A percentile compares a stretch with the other conserved stretches of the same genome.
Conservation (phyloP, 30 jellyfish, hydroid and myxozoan genomes). For the Aurelia aurita complex sp. Pacific region DNA sequence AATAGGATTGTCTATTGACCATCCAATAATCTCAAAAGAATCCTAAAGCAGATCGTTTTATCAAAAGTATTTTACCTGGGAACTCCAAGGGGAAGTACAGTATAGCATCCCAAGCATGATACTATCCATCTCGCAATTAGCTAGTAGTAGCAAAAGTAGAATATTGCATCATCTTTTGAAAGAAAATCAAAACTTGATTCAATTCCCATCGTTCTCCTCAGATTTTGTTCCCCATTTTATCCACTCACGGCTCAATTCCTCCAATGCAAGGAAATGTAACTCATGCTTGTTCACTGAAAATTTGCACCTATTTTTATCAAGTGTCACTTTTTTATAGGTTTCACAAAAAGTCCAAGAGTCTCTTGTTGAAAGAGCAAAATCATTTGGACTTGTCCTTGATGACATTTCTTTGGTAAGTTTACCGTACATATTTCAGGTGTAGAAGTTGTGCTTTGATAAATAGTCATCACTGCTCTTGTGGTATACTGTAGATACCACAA, state of each 20-base stretch:
- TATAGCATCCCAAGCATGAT: no score
- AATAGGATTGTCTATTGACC: no score
- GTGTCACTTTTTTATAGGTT: slow-evolving; percentile 45
- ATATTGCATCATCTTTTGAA: background rate
- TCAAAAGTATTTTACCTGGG: no score
- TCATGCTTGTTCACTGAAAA: background rate
- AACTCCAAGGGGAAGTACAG: no score
- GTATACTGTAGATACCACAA: background rate
- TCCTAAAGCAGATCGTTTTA: no score
- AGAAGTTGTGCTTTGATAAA: no score
- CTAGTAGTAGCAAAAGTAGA: no score
- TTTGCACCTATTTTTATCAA: background rate
- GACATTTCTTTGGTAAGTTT: slow-evolving; percentile 91
- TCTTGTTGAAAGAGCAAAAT: slow-evolving; percentile 81
- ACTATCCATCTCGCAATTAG: no score
- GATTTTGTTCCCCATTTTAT: background rate
- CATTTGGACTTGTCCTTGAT: slow-evolving; percentile 94
- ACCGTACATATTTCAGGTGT: no score
- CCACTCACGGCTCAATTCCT: background rate
- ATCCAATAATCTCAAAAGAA: no score
- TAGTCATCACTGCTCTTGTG: no score
- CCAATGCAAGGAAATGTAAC: background rate
- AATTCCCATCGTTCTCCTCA: background rate
- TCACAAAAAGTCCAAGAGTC: slow-evolving; percentile 93
- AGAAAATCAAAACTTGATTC: background rate